These are phyloP conservation scores for Heliothis peltigera DNA, from an alignment of 2,888 invertebrate genomes.

Conservation along the genomic window DNA sequence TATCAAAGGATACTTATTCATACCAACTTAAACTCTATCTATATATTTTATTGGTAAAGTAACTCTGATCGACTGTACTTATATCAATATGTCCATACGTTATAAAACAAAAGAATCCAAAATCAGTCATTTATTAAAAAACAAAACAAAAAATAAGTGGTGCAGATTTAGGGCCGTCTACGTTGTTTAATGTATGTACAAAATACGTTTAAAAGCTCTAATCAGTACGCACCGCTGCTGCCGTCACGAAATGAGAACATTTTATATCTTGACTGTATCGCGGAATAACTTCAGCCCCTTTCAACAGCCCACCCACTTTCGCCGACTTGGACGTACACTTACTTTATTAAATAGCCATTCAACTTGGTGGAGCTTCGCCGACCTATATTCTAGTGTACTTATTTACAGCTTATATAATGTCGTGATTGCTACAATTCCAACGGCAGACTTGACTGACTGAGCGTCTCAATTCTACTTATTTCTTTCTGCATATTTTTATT, in stretches of 20 bases:
- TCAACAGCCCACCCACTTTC: conserved; percentile 69
- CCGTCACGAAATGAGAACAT: conserved; percentile 42
- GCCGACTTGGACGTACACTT: conserved; percentile 65
- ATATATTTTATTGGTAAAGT: too few species aligned
- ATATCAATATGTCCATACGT: too few species aligned
- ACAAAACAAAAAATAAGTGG: too few species aligned
- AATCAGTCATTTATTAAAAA: too few species aligned
- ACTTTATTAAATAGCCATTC: conserved; percentile 76
- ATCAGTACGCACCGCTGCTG: conserved; percentile 4
- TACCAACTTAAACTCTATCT: too few species aligned
- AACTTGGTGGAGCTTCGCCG: conserved; percentile 66
- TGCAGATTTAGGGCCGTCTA: not conserved
- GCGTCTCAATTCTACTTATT: conserved; percentile 42
- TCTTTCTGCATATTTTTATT: conserved; percentile 23
- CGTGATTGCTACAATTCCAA: conserved; percentile 46
- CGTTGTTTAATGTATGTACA: conserved; percentile 16
- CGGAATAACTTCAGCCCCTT: conserved; percentile 56
- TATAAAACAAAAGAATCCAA: too few species aligned
- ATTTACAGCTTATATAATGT: conserved; percentile 57
- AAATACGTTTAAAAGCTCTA: conserved; percentile 7
- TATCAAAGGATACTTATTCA: too few species aligned
- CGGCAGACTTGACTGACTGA: conserved; percentile 31
- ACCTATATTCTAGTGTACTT: conserved; percentile 68
- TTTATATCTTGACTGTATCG: conserved; percentile 48
- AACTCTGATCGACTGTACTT: too few species aligned